phyloP scores from a whole-genome alignment of 2,888 invertebrate species.

The Epicampocera succincta region DNA sequence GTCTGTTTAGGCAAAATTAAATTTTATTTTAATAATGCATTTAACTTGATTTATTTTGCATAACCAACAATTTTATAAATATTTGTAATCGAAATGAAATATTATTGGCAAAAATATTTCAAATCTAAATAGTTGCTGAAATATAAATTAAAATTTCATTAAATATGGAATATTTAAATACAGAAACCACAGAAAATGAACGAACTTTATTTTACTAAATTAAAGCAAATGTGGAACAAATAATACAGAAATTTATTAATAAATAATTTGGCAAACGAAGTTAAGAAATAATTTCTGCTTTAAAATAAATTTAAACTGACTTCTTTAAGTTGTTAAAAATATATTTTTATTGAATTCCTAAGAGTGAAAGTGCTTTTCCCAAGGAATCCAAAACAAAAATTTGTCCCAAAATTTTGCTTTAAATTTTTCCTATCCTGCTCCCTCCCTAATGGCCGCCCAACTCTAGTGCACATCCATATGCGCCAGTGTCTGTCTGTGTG shows the following conservation, averaged over 20 bases:
- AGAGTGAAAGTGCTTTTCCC: too few relatives aligned
- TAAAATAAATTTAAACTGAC: constrained; percentile 1
- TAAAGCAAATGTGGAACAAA: background rate
- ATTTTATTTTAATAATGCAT: background rate
- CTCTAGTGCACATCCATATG: too few relatives aligned
- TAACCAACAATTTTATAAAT: constrained; percentile 3
- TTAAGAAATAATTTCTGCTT: too few relatives aligned
- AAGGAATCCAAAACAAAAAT: too few relatives aligned
- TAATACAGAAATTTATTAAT: constrained; percentile 3
- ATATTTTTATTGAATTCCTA: too few relatives aligned
- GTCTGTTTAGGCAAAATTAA: background rate
- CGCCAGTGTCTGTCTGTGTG: too few relatives aligned
- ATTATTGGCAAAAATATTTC: constrained; percentile 11
- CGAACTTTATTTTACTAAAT: constrained; percentile 12
- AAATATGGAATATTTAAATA: constrained; percentile 30
- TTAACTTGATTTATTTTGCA: constrained; percentile 2
- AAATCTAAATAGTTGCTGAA: background rate
- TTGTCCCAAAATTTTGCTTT: too few relatives aligned
- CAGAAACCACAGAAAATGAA: constrained; percentile 42
- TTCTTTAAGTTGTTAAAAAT: too few relatives aligned
- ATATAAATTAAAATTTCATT: constrained; percentile 42
- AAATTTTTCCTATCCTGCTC: too few relatives aligned
- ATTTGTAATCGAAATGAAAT: constrained; percentile 6
- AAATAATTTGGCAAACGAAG: too few relatives aligned
- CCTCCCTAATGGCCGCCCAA: too few relatives aligned